Percentiles rank a stretch among this genome's conserved stretches.
Conservation (phyloP, 2,113 vertebrate species). For the Cololabis saira region DNA sequence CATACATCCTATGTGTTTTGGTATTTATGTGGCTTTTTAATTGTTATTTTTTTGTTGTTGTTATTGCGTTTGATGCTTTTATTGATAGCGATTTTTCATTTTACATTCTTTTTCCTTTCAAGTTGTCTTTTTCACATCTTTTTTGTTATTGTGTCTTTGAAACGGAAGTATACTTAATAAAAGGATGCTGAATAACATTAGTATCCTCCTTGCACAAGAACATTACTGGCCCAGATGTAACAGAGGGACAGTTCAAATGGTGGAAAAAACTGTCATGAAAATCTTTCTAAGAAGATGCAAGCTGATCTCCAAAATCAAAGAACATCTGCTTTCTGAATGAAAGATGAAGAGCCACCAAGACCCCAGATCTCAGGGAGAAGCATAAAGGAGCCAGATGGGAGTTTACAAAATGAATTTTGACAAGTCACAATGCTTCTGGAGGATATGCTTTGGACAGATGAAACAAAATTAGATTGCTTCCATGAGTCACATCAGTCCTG, state of each 20-base stretch:
- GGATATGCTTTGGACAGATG: constrained; percentile 9
- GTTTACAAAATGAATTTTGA: constrained; percentile 23
- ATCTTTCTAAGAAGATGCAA: background rate
- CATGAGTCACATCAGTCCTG: background rate
- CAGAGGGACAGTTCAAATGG: background rate
- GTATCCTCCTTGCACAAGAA: background rate
- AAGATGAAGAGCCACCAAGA: constrained; percentile 13
- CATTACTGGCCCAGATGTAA: no score
- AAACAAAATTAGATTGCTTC: constrained; percentile 5
- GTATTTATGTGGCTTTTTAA: no score
- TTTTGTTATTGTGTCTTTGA: no score
- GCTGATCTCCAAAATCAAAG: background rate
- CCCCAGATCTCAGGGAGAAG: constrained; percentile 1
- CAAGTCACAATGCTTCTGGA: constrained; percentile 8
- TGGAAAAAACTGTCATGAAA: background rate
- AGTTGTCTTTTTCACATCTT: no score
- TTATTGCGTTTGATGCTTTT: no score
- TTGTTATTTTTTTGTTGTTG: no score
- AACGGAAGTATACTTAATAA: no score
- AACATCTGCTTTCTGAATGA: background rate
- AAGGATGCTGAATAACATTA: background rate
- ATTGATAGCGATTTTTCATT: no score
- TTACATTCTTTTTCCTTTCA: no score
- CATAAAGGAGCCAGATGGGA: constrained; percentile 8
- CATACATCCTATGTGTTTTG: no score